Percentiles rank a stretch among this genome's conserved stretches.
phyloP scores from a whole-genome alignment of 1,140 invertebrate genomes.

The Achatina immaculata region DNA sequence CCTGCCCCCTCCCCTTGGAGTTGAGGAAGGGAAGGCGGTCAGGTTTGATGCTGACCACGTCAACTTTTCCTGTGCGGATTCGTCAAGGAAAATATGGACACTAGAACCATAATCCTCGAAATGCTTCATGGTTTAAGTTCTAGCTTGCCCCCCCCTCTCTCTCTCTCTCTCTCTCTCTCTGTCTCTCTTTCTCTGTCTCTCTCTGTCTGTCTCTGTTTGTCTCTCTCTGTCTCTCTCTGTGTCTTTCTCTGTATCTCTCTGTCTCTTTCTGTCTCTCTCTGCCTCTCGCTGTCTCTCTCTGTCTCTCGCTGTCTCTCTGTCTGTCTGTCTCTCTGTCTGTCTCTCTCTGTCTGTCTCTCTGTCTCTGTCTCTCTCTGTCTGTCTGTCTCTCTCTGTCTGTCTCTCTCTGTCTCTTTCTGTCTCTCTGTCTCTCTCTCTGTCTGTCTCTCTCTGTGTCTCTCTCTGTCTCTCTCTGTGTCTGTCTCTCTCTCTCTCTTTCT shows the following conservation, averaged over 20 bases:
- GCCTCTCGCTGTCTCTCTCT: too few relatives aligned
- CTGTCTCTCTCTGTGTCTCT: neutral
- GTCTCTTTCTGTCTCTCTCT: too few relatives aligned
- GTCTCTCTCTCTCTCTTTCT: slow-evolving; percentile 8
- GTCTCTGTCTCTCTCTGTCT: neutral
- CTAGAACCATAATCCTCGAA: neutral
- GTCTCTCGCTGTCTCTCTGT: too few relatives aligned
- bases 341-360: slow-evolving; percentile 66
- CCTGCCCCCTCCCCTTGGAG: neutral
- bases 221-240: slow-evolving; percentile 77
- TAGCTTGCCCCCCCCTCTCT: slow-evolving; percentile 85
- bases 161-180: slow-evolving; percentile 76
- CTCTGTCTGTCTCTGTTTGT: too few relatives aligned
- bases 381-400: slow-evolving; percentile 69
- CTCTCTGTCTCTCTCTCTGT: slow-evolving; percentile 78
- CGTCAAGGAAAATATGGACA: too few relatives aligned
- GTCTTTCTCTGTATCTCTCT: slow-evolving; percentile 74
- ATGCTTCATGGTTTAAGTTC: too few relatives aligned
- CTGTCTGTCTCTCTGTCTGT: slow-evolving; percentile 70
- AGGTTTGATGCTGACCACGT: too few relatives aligned
- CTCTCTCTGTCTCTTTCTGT: slow-evolving; percentile 73
- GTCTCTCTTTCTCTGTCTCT: too few relatives aligned
- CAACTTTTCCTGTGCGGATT: too few relatives aligned
- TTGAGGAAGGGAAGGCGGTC: too few relatives aligned
- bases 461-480: neutral